Evolutionary conservation across 2,797 vertebrate genomes (phyloP).

Genomic region (Fistularia commersonii): DNA sequence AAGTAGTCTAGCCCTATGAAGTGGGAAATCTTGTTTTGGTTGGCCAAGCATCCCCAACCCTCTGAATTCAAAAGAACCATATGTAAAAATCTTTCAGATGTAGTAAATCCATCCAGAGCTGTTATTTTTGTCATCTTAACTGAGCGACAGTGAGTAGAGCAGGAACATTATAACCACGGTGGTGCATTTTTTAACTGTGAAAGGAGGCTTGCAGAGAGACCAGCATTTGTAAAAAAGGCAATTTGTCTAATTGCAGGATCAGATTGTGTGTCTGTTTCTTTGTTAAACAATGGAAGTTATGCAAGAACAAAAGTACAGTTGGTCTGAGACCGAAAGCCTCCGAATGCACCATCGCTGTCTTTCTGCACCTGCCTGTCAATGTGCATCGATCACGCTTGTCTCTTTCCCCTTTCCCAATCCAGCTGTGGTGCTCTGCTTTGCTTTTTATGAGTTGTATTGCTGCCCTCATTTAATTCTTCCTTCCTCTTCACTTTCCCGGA

Average conservation of each 20-base stretch:
- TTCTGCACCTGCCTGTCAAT: slow-evolving; percentile 27
- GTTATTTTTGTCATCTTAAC: slow-evolving; percentile 56
- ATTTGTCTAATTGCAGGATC: slow-evolving; percentile 35
- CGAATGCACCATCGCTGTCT: slow-evolving; percentile 36
- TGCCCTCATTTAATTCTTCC: slow-evolving; percentile 6
- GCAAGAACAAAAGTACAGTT: slow-evolving; percentile 40
- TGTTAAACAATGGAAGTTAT: too few species aligned
- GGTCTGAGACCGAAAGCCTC: slow-evolving; percentile 21
- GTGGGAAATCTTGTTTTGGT: slow-evolving; percentile 67
- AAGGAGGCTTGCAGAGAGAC: slow-evolving; percentile 46
- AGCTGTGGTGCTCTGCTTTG: slow-evolving; percentile 1
- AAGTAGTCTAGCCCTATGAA: slow-evolving; percentile 61
- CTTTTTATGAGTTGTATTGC: slow-evolving; percentile 13
- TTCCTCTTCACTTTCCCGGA: slow-evolving; percentile 15
- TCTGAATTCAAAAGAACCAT: slow-evolving; percentile 49
- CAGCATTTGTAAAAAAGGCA: slow-evolving; percentile 39
- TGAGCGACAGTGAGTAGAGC: slow-evolving; percentile 31
- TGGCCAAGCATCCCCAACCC: slow-evolving; percentile 58
- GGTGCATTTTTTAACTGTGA: slow-evolving; percentile 48
- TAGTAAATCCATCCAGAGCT: slow-evolving; percentile 56
- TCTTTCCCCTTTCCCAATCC: slow-evolving; percentile 3
- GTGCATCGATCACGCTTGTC: slow-evolving; percentile 33
- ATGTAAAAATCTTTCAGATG: slow-evolving; percentile 60
- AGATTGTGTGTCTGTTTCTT: too few species aligned
- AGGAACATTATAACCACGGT: slow-evolving; percentile 50